Conservation (phyloP, 2,888 invertebrate species). For the Clusia tigrina region DNA sequence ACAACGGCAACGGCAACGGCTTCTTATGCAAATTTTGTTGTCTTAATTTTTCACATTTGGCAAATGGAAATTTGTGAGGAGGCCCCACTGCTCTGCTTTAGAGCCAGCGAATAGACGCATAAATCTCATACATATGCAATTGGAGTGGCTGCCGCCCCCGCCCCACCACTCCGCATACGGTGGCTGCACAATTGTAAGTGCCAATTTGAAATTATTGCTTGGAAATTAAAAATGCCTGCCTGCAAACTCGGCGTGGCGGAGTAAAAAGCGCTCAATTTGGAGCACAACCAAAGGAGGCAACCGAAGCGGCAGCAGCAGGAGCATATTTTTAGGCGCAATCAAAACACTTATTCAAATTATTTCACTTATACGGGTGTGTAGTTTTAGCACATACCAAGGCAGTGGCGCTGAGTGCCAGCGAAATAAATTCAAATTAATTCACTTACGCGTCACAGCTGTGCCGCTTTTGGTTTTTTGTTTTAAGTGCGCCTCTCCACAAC, state of each 20-base stretch:
- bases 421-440: slow-evolving; percentile 59
- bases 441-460: slow-evolving; percentile 42
- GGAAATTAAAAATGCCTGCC: slow-evolving; percentile 18
- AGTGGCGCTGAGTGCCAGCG: slow-evolving; percentile 28
- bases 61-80: slow-evolving; percentile 19
- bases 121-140: slow-evolving; percentile 57
- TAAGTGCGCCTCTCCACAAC: background rate
- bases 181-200: slow-evolving; percentile 24
- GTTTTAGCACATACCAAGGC: slow-evolving; percentile 17
- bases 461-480: background rate
- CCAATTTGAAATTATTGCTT: slow-evolving; percentile 55
- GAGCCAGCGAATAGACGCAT: slow-evolving; percentile 32
- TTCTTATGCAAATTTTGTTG: slow-evolving; percentile 8
- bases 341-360: slow-evolving; percentile 11
- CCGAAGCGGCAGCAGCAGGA: slow-evolving; percentile 36
- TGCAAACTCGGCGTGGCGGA: background rate
- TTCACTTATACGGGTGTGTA: slow-evolving; percentile 21
- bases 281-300: background rate
- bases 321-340: slow-evolving; percentile 19
- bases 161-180: slow-evolving; percentile 23
- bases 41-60: slow-evolving; percentile 17
- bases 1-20: background rate
- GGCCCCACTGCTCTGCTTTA: background rate
- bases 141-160: slow-evolving; percentile 33
- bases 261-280: background rate